Evolutionary conservation across 2,797 vertebrate species (phyloP), one percentile per base, ranked within the genome.

Genomic region (Chanos chanos): DNA sequence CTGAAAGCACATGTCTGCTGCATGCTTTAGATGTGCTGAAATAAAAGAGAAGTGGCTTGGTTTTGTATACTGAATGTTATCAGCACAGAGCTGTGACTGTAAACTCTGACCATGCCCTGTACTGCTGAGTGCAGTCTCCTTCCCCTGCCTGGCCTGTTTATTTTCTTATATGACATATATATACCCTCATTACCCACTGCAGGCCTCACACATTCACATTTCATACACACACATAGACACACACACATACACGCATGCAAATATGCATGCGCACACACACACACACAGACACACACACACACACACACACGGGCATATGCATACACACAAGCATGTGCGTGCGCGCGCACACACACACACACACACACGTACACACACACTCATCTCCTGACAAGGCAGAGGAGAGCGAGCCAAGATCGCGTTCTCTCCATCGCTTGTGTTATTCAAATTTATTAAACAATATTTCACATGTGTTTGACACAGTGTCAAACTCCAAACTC

Each of bases 381-480:
- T 45, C 19, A 25, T 41, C 81, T 81, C 81, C 81, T 83, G 80
- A 87, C 86, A 83, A 82, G 81, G 78, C 80, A 64, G 64, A 76
- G 75, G 74, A 66, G 27, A 77, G 75, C 82, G 84, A 85, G 83
- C 86, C 85, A 90, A 89, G 86, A 86, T 81, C 83, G 78, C 85
- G 84, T 89, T 86, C 78, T 78, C 77, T 81, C 78, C 84, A 85
- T 85, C 80, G 74, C 80, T n/a, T 87, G 83, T 82, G 91, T 89
- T 90, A 89, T 89, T 91, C 90, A 91, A 90, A 94, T 94, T 92
- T 93, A 93, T 94, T 85, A 91, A 94, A 93, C 89, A 89, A 87
- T 93, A 90, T 90, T 91, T 94, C 93, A 91, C 59, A 69, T 87
- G 86, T 94, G 92, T 94, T 93, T 94, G 91, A 94, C 92, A 92